Conservation (phyloP, 1,140 invertebrate genomes). For the Goniozus legneri region DNA sequence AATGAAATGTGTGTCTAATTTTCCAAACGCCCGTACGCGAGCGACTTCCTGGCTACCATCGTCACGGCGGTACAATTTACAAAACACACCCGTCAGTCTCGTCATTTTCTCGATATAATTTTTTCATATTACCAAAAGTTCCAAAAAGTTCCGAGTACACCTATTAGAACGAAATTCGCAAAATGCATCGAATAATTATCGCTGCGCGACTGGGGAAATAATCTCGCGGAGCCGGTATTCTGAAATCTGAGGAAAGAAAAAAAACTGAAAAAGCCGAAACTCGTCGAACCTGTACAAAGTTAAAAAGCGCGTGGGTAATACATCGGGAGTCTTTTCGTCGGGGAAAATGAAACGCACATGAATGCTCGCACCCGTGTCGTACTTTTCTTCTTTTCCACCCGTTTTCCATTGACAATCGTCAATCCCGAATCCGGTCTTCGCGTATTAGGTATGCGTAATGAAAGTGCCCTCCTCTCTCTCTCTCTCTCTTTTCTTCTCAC, state of each 20-base stretch:
- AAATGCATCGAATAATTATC: too few relatives aligned
- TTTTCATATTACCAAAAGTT: too few relatives aligned
- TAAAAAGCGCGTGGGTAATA: conserved; percentile 12
- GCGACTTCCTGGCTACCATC: background rate
- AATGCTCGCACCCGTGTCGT: conserved; percentile 18
- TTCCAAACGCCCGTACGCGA: conserved; percentile 48
- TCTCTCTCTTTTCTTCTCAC: too few relatives aligned
- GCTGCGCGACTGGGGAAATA: too few relatives aligned
- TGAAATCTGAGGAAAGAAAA: too few relatives aligned
- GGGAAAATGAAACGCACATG: conserved; percentile 32
- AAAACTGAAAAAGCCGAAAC: conserved; percentile 29
- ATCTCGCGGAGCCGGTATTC: too few relatives aligned
- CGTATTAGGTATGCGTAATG: conserved; percentile 47
- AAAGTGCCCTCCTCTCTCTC: conserved; percentile 39
- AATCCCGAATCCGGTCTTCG: background rate
- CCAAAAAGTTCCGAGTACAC: too few relatives aligned
- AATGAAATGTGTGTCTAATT: conserved; percentile 55
- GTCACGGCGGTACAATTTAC: too few relatives aligned
- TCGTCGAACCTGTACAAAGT: too few relatives aligned
- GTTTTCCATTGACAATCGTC: background rate
- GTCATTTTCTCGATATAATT: too few relatives aligned
- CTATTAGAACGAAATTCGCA: too few relatives aligned
- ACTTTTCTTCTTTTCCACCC: conserved; percentile 13
- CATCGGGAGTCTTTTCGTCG: conserved; percentile 25
- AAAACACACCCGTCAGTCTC: too few relatives aligned